phyloP scores from a whole-genome alignment of 1,140 invertebrate genomes.

The Ectropis grisescens region DNA sequence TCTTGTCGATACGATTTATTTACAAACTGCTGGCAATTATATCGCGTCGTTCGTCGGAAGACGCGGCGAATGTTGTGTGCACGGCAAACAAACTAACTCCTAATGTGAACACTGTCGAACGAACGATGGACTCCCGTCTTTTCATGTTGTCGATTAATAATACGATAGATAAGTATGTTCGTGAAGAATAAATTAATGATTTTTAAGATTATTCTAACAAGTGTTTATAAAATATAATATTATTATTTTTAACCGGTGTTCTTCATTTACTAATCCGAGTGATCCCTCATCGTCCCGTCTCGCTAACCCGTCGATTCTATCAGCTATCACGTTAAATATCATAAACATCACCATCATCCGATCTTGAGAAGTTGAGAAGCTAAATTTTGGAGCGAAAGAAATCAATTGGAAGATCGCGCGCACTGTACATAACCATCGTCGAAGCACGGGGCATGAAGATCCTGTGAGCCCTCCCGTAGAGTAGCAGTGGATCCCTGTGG shows the following conservation, averaged over 20 bases:
- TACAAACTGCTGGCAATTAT: no score
- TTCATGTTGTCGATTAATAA: constrained; percentile 59
- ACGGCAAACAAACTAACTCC: constrained; percentile 1
- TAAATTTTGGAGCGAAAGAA: no score
- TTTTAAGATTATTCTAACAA: constrained; percentile 69
- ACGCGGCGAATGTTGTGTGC: no score
- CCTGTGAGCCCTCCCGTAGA: constrained; percentile 14
- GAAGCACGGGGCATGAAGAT: constrained; percentile 21
- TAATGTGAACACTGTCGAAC: constrained; percentile 20
- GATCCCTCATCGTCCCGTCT: constrained; percentile 24
- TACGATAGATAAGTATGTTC: constrained; percentile 66
- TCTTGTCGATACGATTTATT: no score
- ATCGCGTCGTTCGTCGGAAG: background rate
- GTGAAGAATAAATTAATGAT: constrained; percentile 68
- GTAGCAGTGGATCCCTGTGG: constrained; percentile 11
- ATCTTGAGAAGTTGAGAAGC: no score
- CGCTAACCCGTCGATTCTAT: constrained; percentile 46
- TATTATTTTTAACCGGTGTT: constrained; percentile 64
- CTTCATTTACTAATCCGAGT: constrained; percentile 56
- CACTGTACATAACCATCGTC: no score
- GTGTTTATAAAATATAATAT: constrained; percentile 70
- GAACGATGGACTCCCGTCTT: constrained; percentile 49
- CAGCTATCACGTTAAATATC: constrained; percentile 44
- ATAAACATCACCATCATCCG: background rate
- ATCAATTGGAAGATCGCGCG: no score